These are phyloP conservation scores for Paelopatides confundens DNA, from an alignment of 53 echinoderm and acorn worm genomes.

Conservation along the genomic window DNA sequence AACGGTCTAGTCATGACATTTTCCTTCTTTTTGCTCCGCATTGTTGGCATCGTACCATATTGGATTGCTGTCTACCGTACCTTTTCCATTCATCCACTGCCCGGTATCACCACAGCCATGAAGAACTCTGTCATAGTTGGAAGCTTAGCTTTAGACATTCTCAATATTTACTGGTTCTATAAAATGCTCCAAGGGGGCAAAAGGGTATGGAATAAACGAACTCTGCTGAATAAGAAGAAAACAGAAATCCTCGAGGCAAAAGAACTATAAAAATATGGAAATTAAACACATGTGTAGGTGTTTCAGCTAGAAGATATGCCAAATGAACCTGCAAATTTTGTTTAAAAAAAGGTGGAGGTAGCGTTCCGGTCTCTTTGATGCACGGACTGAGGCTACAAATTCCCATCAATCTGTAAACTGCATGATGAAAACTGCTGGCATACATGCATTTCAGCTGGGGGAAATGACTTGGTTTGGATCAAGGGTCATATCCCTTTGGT, in stretches of 20 bases:
- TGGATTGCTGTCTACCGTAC: constrained; percentile 58
- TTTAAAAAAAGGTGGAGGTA: too few relatives aligned
- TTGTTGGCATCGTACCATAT: constrained; percentile 69
- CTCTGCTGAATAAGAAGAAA: neutral
- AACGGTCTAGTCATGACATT: constrained; percentile 69
- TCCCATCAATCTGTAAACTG: too few relatives aligned
- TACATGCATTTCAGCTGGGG: too few relatives aligned
- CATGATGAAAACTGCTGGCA: too few relatives aligned
- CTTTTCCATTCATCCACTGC: constrained; percentile 40
- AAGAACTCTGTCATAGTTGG: constrained; percentile 48
- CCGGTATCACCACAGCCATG: constrained; percentile 36
- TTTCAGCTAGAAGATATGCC: too few relatives aligned
- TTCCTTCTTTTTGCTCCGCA: constrained; percentile 74
- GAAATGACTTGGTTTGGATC: too few relatives aligned
- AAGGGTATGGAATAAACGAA: constrained; percentile 39
- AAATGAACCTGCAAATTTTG: too few relatives aligned
- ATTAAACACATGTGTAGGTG: too few relatives aligned
- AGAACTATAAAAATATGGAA: neutral
- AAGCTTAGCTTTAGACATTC: constrained; percentile 61
- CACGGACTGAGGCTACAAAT: too few relatives aligned
- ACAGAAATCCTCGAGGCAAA: neutral
- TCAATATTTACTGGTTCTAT: constrained; percentile 84
- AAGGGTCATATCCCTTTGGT: too few relatives aligned
- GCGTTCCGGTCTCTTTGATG: too few relatives aligned
- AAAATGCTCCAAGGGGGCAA: constrained; percentile 80